A percentile compares a stretch with the other conserved stretches of the same genome.
Evolutionary conservation across 2,113 vertebrate species (phyloP).

Genomic region (Etheostoma spectabile): DNA sequence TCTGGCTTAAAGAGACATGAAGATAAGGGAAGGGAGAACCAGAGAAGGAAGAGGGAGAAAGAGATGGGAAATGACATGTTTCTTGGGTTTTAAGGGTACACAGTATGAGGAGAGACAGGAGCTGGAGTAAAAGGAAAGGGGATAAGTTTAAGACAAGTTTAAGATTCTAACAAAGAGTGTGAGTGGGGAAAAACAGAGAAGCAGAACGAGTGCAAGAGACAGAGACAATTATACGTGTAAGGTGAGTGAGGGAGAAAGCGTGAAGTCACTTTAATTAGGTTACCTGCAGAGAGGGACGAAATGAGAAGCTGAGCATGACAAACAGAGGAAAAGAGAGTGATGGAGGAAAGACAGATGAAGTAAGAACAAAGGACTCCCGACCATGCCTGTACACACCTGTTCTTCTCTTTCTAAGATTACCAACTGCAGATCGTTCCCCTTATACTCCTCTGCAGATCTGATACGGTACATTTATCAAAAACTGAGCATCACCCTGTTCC

Average conservation of each 20-base stretch:
- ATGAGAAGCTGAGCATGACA: slow-evolving; percentile 69
- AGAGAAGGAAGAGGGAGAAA: slow-evolving; percentile 44
- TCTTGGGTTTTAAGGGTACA: slow-evolving; percentile 55
- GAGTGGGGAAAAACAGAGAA: slow-evolving; percentile 85
- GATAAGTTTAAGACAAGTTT: slow-evolving; percentile 63
- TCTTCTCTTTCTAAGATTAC: slow-evolving; percentile 67
- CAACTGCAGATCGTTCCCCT: slow-evolving; percentile 62
- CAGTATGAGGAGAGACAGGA: slow-evolving; percentile 48
- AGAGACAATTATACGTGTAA: slow-evolving; percentile 68
- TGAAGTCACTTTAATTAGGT: slow-evolving; percentile 75
- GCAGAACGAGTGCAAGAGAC: slow-evolving; percentile 80
- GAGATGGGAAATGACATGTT: slow-evolving; percentile 58
- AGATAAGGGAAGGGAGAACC: slow-evolving; percentile 54
- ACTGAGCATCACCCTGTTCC: slow-evolving; percentile 46
- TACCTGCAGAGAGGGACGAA: slow-evolving; percentile 76
- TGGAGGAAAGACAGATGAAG: slow-evolving; percentile 51
- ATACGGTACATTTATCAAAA: slow-evolving; percentile 77
- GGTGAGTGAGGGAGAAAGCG: slow-evolving; percentile 65
- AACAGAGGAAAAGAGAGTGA: slow-evolving; percentile 61
- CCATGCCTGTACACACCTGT: slow-evolving; percentile 69
- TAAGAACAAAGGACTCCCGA: slow-evolving; percentile 48
- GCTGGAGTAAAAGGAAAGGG: slow-evolving; percentile 31
- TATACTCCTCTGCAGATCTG: slow-evolving; percentile 67
- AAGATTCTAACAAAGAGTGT: slow-evolving; percentile 53
- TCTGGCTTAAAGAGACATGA: slow-evolving; percentile 71